Conservation (phyloP, 1,140 invertebrate species). For the Pemphigus obesinymphae region DNA sequence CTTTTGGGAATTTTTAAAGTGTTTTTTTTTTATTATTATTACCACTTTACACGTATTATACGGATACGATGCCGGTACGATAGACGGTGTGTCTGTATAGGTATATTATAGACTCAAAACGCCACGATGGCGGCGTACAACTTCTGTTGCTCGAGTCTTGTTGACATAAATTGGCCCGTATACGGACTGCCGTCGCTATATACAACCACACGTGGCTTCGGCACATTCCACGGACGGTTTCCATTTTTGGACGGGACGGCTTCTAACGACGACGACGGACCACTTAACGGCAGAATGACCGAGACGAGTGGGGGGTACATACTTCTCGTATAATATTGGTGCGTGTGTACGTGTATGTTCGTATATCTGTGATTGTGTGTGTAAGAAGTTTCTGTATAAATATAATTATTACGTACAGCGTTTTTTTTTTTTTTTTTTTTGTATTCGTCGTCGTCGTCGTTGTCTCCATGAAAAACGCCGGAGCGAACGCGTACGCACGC, state of each 20-base stretch:
- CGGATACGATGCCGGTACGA: not conserved
- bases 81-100: no score
- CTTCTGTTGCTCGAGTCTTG: conserved; percentile 16
- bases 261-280: not conserved
- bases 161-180: conserved; percentile 15
- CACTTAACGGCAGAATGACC: conserved; percentile 25
- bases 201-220: not conserved
- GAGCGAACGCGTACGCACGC: not conserved
- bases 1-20: no score
- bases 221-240: conserved; percentile 8
- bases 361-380: no score
- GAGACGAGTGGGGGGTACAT: not conserved
- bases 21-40: no score
- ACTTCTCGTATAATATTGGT: no score
- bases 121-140: not conserved
- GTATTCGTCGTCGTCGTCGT: not conserved
- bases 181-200: not conserved
- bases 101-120: not conserved
- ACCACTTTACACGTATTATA: no score
- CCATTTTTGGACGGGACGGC: conserved; percentile 19
- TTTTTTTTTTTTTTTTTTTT: not conserved
- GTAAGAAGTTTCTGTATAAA: no score
- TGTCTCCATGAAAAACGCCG: not conserved
- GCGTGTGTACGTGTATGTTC: not conserved
- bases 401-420: no score